A percentile compares a stretch with the other conserved stretches of the same genome.
Conservation (phyloP, 1,140 invertebrate species). For the Cherax quadricarinatus region DNA sequence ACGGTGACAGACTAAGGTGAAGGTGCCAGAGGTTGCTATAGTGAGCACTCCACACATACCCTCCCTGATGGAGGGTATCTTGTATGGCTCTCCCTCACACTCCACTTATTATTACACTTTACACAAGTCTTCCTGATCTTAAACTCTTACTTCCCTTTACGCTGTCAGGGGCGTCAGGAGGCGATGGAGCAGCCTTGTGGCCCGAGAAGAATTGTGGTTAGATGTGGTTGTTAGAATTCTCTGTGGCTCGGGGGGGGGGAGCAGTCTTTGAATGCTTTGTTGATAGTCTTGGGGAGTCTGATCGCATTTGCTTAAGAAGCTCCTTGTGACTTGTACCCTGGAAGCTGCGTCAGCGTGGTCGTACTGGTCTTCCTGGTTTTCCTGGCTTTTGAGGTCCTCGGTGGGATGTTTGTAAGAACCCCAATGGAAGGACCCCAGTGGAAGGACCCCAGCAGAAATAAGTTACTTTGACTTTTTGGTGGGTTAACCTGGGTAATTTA, state of each 20-base stretch:
- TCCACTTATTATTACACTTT: conserved; percentile 13
- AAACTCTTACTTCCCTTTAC: neutral
- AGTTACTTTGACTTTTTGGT: too few relatives aligned
- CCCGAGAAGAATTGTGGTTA: neutral
- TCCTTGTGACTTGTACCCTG: too few relatives aligned
- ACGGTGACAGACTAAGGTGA: conserved; percentile 51
- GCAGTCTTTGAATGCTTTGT: conserved; percentile 35
- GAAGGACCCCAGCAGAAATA: too few relatives aligned
- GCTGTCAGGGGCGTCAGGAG: neutral
- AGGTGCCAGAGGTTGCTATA: conserved; percentile 53
- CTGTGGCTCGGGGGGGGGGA: conserved; percentile 21
- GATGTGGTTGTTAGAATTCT: neutral
- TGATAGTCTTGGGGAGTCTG: conserved; percentile 33
- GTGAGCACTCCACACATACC: conserved; percentile 20
- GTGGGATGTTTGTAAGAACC: neutral
- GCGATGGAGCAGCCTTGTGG: neutral
- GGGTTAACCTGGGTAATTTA: too few relatives aligned
- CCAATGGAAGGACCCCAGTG: too few relatives aligned
- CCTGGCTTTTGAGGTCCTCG: neutral
- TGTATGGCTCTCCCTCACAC: conserved; percentile 31
- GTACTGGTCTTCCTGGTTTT: too few relatives aligned
- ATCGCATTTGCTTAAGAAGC: conserved; percentile 50
- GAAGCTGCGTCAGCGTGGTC: too few relatives aligned
- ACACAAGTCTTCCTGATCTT: conserved; percentile 1
- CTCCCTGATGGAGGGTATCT: neutral